Base-by-base conservation (phyloP, 2,888 invertebrate genomes). In the Cataglyphis cursor region DNA sequence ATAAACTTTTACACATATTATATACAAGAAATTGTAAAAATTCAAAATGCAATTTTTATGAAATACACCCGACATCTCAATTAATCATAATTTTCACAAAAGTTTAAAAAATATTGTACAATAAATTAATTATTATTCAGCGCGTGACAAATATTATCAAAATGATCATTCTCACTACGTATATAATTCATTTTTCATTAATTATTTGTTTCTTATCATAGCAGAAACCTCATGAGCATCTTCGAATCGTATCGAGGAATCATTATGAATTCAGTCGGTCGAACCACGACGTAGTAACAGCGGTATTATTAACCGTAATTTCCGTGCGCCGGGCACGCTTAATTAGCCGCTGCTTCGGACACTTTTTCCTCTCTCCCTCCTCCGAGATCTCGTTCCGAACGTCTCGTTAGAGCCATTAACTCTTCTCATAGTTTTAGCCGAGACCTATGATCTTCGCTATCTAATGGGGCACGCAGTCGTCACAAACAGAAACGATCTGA, bases 351-450 rank as follows among this genome's bases (percentile, higher is more conserved):
- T 70, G 82, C 85, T 76, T 90, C 86, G 89, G 84, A 89, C 85
- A 89, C 89, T 89, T 86, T 83, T 87, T 72, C 54, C 12, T 24
- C 12, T 65, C 62, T 70, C 68, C 74, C 73, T 59, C 44, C 57
- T n/a, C 9, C 62, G 41, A 78, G 35, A 61, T 85, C 82, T 48
- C 64, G 82, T 83, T 64, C 81, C 41, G 75, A 57, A 70, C 83
- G 82, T 90, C 90, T 92, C 88, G 90, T 92, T 92, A 91, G 86
- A 74, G 83, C 86, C 86, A 92, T 90, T 91, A 90, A 88, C 83
- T 89, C 83, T 87, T 87, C 87, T 87, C 82, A 81, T 76, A 64
- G 72, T 41, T 87, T 72, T 73, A 78, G 62, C 65, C 62, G 57
- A 87, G 81, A 84, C 81, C 89, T 85, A 87, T 89, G 90, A 92